These are phyloP conservation scores for Drosophila insularis DNA, from an alignment of 1,140 invertebrate genomes.

Conservation along the genomic window DNA sequence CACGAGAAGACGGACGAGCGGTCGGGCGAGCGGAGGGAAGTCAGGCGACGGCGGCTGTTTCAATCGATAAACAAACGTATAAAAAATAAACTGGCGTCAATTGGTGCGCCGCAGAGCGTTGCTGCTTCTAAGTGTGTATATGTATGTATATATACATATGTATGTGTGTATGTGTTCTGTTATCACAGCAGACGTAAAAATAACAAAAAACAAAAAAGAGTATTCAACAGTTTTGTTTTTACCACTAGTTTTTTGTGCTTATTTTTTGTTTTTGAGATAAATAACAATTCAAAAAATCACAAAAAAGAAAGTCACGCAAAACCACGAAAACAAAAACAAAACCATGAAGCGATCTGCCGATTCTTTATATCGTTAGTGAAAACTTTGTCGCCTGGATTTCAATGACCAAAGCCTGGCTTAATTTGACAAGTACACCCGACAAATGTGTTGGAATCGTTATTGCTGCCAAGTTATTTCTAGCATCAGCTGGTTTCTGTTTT, in stretches of 20 bases:
- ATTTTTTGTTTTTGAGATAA: conserved; percentile 5
- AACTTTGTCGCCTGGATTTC: conserved; percentile 17
- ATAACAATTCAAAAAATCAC: neutral
- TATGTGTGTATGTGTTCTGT: conserved; percentile 13
- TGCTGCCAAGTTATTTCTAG: neutral
- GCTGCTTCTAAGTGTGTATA: neutral
- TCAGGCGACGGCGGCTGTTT: conserved; percentile 32
- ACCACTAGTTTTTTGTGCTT: too few relatives aligned
- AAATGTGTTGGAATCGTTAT: neutral
- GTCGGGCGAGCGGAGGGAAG: neutral
- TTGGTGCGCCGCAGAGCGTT: conserved; percentile 27
- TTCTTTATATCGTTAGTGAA: conserved; percentile 30
- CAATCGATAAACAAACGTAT: conserved; percentile 64
- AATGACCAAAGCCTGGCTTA: neutral
- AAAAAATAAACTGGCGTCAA: conserved; percentile 46
- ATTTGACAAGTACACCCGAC: neutral
- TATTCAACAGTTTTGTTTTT: conserved; percentile 7
- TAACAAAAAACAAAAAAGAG: neutral
- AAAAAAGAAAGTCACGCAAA: too few relatives aligned
- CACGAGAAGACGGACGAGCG: neutral
- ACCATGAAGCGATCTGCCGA: neutral
- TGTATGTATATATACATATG: too few relatives aligned
- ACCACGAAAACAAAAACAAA: conserved; percentile 11
- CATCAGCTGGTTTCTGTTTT: conserved; percentile 15
- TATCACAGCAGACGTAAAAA: conserved; percentile 29